Evolutionary conservation across 1,140 invertebrate species (phyloP).

Genomic region (Drosophila tristis): DNA sequence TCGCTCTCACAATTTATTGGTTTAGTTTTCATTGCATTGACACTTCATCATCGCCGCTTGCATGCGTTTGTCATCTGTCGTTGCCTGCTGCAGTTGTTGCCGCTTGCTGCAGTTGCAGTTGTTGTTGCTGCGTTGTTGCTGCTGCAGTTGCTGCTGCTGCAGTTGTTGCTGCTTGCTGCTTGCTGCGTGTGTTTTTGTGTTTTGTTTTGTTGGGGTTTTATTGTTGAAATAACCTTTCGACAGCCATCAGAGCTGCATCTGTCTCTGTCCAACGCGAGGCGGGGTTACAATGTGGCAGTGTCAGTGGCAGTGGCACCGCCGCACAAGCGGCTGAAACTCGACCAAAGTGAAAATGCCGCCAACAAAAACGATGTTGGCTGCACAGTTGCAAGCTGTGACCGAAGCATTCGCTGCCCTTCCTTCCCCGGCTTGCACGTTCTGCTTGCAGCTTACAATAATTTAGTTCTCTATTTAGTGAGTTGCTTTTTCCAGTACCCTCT

Average conservation of each 20-base stretch:
- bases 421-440: too few relatives aligned
- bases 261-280: conserved; percentile 47
- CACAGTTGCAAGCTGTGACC: neutral
- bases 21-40: conserved; percentile 84
- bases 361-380: conserved; percentile 17
- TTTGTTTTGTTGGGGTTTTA: neutral
- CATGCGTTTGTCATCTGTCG: conserved; percentile 79
- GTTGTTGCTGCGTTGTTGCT: conserved; percentile 3
- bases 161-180: too few relatives aligned
- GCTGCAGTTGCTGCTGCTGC: conserved; percentile 8
- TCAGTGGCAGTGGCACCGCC: conserved; percentile 13
- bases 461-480: too few relatives aligned
- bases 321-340: conserved; percentile 4
- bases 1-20: conserved; percentile 84
- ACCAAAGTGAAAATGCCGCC: conserved; percentile 53
- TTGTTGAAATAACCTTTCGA: conserved; percentile 42
- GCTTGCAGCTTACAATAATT: too few relatives aligned
- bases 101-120: neutral
- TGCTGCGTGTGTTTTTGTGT: conserved; percentile 16
- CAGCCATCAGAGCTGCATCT: conserved; percentile 45
- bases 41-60: conserved; percentile 81
- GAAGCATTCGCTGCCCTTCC: too few relatives aligned
- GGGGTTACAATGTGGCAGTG: conserved; percentile 68
- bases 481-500: too few relatives aligned
- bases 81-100: conserved; percentile 16